Base-by-base conservation (phyloP, 2,113 vertebrate genomes). In the Alethe castanea region DNA sequence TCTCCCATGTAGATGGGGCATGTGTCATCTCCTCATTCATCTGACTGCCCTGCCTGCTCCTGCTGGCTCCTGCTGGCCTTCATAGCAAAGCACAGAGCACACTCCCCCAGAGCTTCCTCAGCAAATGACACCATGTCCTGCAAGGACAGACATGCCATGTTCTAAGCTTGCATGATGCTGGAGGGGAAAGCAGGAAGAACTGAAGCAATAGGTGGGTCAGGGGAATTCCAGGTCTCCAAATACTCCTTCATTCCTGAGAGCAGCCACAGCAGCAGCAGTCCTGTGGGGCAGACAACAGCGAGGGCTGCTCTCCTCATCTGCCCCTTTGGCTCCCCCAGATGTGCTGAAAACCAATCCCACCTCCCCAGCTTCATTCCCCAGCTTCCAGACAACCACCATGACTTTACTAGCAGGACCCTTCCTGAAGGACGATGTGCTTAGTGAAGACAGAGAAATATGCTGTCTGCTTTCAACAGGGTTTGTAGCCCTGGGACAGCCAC, bases 131-230 rank as follows among this genome's bases (percentile, higher is more conserved):
- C 2, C n/a, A n/a, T 5, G 10, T 36, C 26, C 40, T 56, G 19
- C 36, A 62, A 61, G 26, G 36, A 79, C 26, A 74, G 17, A 44
- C 2, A 0, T 19, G 54, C 9, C 29, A 12, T 35, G 22, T 6
- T 14, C 25, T 25, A 24, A 40, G 24, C n/a, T 64, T 35, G 35
- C 17, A 12, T 2, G 8, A 35, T 18, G 7, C 20, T 31, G 42
- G 71, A 79, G 40, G 8, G 13, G 11, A 71, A 26, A 42, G 29
- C 9, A n/a, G 15, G 29, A 74, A 74, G 16, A 65, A 28, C 18
- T 0, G 0, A 64, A 40, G 35, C 19, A n/a, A 40, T n/a, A 47
- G 24, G 23, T 24, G 42, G 19, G 9, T 65, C 12, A 29, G 42
- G 4, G 19, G 9, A 48, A 24, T 48, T 48, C 9, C 40, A 84